Base-by-base conservation (phyloP, 2,888 invertebrate genomes). In the Lithophane leautieri region DNA sequence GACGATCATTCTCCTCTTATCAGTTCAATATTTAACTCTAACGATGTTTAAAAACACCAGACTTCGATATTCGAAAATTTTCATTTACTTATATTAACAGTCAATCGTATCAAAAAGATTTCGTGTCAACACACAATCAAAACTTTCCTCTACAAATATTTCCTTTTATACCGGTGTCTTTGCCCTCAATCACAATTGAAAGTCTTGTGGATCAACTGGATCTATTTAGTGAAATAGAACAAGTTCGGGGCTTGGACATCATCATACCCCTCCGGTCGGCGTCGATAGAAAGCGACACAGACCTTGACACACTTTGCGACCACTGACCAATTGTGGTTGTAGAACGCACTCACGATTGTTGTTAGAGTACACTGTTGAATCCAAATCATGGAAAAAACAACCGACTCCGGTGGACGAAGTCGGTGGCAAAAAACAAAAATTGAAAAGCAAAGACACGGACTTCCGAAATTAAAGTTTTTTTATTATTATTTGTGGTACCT, bases 281-380 rank as follows among this genome's bases (percentile, higher is more conserved):
- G 22, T 67, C 44, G 70, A 60, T 87, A 84, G 89, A 87, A 89
- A 89, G 88, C 74, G 80, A 71, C 78, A 73, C 42, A 70, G 70
- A 78, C 84, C 88, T 84, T 88, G 87, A 78, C 88, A 80, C 61
- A 60, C 52, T 69, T 86, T 47, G 62, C 68, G 62, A 81, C 73
- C 69, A 79, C 63, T 80, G 52, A 63, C 84, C 65, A 72, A 67
- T 71, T 60, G 56, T 66, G 62, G 19, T 58, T 34, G 42, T 75
- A 44, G 34, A 47, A 74, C 25, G 34, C 62, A 44, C 42, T 44
- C 44, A 47, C 61, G 19, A 62, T 14, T 34, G 7, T 14, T 34
- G 7, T 16, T 34, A 60, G 25, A 52, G 69, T 52, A 54, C 71
- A 40, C 19, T 28, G 14, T 54, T 76, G 47, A 54, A 52, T 70